These are phyloP conservation scores for Cuculus canorus DNA, from an alignment of 2,797 vertebrate genomes.

Conservation along the genomic window DNA sequence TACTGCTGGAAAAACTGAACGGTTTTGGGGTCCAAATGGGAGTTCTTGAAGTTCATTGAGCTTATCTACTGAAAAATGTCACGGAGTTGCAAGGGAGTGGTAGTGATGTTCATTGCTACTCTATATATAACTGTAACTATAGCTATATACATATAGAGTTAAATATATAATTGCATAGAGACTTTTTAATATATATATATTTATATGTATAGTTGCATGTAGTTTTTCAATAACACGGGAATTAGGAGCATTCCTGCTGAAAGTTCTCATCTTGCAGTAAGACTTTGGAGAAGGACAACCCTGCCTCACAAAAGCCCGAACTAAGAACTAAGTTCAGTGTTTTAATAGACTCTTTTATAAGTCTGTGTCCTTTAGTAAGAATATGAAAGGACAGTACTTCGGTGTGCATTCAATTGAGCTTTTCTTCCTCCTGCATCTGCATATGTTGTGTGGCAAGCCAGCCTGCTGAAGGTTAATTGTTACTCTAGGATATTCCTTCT, in stretches of 20 bases:
- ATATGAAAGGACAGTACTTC: not conserved
- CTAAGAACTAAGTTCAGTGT: not conserved
- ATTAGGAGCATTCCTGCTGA: not conserved
- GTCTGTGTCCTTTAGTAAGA: not conserved
- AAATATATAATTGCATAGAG: not conserved
- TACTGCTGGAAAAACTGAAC: not conserved
- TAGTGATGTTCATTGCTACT: not conserved
- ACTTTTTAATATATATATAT: not conserved
- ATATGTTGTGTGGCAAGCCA: slow-evolving; percentile 20
- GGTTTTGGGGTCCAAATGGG: not conserved
- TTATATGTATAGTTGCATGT: not conserved
- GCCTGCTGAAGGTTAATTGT: slow-evolving; percentile 59
- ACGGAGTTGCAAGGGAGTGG: not conserved
- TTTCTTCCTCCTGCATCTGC: slow-evolving; percentile 31
- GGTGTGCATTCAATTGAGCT: not conserved
- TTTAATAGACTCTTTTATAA: not conserved
- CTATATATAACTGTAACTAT: too few species aligned
- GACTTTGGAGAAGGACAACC: not conserved
- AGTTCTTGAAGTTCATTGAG: not conserved
- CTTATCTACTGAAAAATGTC: not conserved
- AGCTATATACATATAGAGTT: not conserved
- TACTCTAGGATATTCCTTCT: slow-evolving; percentile 49
- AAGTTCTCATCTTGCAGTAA: not conserved
- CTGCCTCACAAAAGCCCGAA: not conserved
- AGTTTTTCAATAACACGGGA: not conserved